A percentile compares a stretch with the other conserved stretches of the same genome.
Evolutionary conservation across 2,888 invertebrate species (phyloP).

Genomic region (Liopterus haemorrhoidalis): DNA sequence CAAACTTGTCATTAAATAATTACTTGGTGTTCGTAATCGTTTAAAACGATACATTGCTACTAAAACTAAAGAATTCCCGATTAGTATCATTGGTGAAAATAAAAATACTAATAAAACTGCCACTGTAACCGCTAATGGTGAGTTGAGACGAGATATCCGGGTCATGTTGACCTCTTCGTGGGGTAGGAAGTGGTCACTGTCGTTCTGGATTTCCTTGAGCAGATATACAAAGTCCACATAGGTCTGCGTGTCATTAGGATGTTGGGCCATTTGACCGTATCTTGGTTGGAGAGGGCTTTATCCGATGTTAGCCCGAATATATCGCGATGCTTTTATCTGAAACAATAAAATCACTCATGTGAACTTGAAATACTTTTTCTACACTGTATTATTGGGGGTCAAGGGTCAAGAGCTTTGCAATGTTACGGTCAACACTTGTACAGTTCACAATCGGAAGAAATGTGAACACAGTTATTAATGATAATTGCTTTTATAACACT

Average conservation of each 20-base stretch:
- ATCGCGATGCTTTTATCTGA: too few species aligned
- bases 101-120: constrained; percentile 50
- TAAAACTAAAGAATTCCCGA: constrained; percentile 55
- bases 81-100: constrained; percentile 53
- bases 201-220: constrained; percentile 35
- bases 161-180: constrained; percentile 40
- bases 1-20: constrained; percentile 55
- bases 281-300: too few species aligned
- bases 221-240: constrained; percentile 38
- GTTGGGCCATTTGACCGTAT: constrained; percentile 39
- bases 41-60: constrained; percentile 56
- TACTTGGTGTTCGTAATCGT: constrained; percentile 56
- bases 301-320: too few species aligned
- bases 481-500: too few species aligned
- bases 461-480: too few species aligned
- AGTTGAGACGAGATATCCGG: constrained; percentile 39
- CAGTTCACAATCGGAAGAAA: too few species aligned
- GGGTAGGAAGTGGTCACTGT: constrained; percentile 37
- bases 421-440: too few species aligned
- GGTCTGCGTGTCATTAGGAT: constrained; percentile 38
- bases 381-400: too few species aligned
- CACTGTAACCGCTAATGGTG: constrained; percentile 46
- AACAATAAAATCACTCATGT: too few species aligned
- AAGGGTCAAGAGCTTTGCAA: too few species aligned
- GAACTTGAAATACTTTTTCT: too few species aligned